phyloP scores from a whole-genome alignment of 2,797 vertebrate genomes.

The Eremophila alpestris region DNA sequence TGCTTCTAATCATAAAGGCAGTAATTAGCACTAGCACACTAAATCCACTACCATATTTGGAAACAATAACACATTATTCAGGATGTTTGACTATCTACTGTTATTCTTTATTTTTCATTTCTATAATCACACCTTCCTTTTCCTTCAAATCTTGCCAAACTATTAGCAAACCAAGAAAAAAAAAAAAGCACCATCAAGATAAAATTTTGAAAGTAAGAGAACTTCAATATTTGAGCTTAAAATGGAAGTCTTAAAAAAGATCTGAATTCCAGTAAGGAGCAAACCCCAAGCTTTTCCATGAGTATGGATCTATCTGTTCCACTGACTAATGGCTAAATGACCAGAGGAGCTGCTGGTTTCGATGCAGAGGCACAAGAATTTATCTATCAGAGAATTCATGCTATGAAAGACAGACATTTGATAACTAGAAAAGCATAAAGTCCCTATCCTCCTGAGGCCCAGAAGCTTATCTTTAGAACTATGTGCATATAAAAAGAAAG shows the following conservation, averaged over 20 bases:
- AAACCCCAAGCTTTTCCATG: neutral
- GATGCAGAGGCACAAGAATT: neutral
- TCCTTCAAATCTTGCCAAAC: neutral
- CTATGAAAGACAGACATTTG: neutral
- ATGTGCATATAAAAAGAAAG: neutral
- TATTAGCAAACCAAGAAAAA: neutral
- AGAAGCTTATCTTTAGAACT: neutral
- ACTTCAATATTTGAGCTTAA: neutral
- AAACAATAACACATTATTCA: neutral
- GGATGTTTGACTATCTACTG: neutral
- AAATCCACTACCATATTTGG: neutral
- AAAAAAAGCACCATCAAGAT: neutral
- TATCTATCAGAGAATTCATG: neutral
- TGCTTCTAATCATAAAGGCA: neutral
- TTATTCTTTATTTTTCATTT: neutral
- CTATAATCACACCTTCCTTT: neutral
- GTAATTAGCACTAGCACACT: neutral
- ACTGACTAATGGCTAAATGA: neutral
- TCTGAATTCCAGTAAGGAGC: neutral
- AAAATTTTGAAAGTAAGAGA: neutral
- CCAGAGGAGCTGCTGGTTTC: neutral
- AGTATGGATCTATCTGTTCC: neutral
- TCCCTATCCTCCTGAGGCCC: neutral
- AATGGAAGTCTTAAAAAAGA: neutral
- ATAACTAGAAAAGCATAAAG: neutral